Evolutionary conservation across 1,140 invertebrate genomes (phyloP), one percentile per base, ranked within the genome.

Genomic region (Drosophila eugracilis): DNA sequence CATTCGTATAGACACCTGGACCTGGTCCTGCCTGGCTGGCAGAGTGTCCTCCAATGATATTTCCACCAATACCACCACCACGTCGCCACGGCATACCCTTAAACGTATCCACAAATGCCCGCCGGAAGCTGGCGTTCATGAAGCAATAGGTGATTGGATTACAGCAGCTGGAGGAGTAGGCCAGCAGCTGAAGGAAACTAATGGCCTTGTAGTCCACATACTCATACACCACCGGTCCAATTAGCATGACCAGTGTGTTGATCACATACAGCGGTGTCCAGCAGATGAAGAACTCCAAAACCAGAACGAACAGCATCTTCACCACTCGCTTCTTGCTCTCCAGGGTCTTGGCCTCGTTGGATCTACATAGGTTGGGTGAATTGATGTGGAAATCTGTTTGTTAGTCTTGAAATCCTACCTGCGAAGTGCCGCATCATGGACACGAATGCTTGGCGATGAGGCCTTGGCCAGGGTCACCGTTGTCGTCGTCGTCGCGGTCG

Each of bases 101-200:
- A 41, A 89, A 89, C 5, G 86, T 89, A 41, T 93, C 92, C 12
- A 96, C 93, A 80, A 98, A 97, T 0, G 96, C 95, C 52, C 96
- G 94, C 14, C 1, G 96, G 94, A 72, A 95, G 94, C 36, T 97
- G 92, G 92, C 97, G 91, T 98, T 98, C 96, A 98, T 97, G 93
- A 98, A 98, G 91, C 97, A 98, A 89, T 98, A 98, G 0, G 97
- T 98, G 78, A 98, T 97, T 0, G 97, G 97, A 91, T 98, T 98
- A 88, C 96, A 97, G 85, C 97, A 98, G 0, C 95, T 96, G 1
- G 96, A 97, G 28, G 96, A 93, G 88, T 98, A 98, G 1, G 97
- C 96, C 45, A 98, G 91, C 2, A 98, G 92, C 52, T 97, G 97
- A 1, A 98, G 93, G 1, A 96, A 92, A 0, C 96, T 95, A 10